These are phyloP conservation scores for Chrysomallon squamiferum DNA, from an alignment of 1,140 invertebrate species.

Conservation along the genomic window DNA sequence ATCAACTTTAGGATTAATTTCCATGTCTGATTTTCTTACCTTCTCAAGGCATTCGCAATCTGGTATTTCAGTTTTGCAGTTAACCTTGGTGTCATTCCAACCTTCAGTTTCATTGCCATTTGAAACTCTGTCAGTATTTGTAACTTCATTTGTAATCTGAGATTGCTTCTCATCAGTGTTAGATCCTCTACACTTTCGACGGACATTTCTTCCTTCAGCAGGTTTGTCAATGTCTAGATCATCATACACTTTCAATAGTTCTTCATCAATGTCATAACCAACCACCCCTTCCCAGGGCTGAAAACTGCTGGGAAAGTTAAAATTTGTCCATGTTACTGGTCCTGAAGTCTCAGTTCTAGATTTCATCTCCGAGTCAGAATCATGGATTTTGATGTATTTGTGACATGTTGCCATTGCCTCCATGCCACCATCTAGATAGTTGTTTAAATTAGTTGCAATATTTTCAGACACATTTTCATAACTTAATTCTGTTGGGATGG, in stretches of 20 bases:
- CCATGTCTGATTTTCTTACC: no score
- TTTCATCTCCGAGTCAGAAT: slow-evolving; percentile 20
- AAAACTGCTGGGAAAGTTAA: slow-evolving; percentile 43
- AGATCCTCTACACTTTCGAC: no score
- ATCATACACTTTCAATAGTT: slow-evolving; percentile 1
- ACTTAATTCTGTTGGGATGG: slow-evolving; percentile 19
- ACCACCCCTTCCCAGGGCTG: slow-evolving; percentile 12
- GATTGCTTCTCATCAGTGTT: no score
- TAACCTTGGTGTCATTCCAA: no score
- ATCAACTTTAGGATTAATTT: no score
- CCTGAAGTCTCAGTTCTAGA: not conserved
- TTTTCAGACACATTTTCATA: slow-evolving; percentile 41
- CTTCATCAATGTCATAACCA: not conserved
- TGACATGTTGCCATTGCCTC: slow-evolving; percentile 26
- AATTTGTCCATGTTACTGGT: slow-evolving; percentile 31
- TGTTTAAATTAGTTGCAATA: slow-evolving; percentile 35
- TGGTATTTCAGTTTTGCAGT: no score
- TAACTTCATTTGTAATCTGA: no score
- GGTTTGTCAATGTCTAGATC: not conserved
- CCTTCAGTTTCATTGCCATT: no score
- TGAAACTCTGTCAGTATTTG: no score
- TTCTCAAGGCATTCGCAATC: no score
- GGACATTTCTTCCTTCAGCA: no score
- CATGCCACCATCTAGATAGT: slow-evolving; percentile 37
- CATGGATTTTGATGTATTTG: slow-evolving; percentile 27